Base-by-base conservation (phyloP, 2,113 vertebrate species). In the Tamias sibiricus region DNA sequence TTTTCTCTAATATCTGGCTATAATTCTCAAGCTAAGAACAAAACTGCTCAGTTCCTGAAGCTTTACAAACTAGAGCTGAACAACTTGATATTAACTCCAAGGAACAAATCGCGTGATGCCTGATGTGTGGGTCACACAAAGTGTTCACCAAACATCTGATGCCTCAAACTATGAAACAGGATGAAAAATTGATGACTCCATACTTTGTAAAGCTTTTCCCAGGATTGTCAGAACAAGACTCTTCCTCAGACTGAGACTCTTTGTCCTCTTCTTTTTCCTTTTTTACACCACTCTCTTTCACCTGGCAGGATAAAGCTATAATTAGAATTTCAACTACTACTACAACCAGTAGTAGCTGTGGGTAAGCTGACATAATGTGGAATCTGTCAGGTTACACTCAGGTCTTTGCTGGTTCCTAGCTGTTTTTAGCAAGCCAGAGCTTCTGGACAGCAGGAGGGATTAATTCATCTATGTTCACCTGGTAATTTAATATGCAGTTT, bases 241-340 rank as follows among this genome's bases (percentile, higher is more conserved):
- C 13, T n/a, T 69, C 26, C 64, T 19, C 14, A 20, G 11, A 40
- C 19, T 26, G 12, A 24, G 30, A 82, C 4, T 49, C 9, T 66
- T 74, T 20, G 2, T 6, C 8, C 8, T 59, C 14, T 69, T 62
- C 37, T 28, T 40, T 92, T 74, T 35, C 32, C 47, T 68, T 68
- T 35, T 5, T 47, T 49, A 71, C 16, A 13, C 0, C 40, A 59
- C 16, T 68, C 9, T 69, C 30, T 52, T 54, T 92, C 35, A 69
- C 19, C 49, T 69, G 20, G 32, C 47, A 71, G 69, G n/a, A 44
- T n/a, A 74, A 64, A 28, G 28, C 9, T 82, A 2, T 10, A 8
- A 87, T 81, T 87, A n/a, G 35, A 93, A 52, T 47, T 88, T 76
- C 22, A n/a, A n/a, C n/a, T n/a, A n/a, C n/a, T n/a, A n/a, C n/a